These are phyloP conservation scores for Smithornis capensis DNA, from an alignment of 2,113 vertebrate species.

Conservation along the genomic window DNA sequence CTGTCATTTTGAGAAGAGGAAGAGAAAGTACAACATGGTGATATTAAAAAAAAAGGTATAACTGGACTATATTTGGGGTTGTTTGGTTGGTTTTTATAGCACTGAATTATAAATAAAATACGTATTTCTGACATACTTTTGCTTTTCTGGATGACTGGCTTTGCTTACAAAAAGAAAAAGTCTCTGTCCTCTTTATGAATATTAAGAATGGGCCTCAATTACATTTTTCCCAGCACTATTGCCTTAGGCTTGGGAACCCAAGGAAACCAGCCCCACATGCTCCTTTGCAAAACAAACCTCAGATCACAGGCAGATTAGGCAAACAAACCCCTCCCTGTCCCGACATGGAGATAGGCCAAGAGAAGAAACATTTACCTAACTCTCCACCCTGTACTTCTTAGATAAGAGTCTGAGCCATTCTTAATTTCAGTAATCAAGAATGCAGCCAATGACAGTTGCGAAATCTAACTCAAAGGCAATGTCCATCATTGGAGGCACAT, in stretches of 20 bases:
- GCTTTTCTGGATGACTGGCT: neutral
- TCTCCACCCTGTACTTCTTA: slow-evolving; percentile 10
- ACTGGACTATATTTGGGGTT: neutral
- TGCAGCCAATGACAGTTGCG: neutral
- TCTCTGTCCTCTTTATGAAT: neutral
- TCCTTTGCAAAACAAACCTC: slow-evolving; percentile 54
- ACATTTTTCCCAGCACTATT: slow-evolving; percentile 20
- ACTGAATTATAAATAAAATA: slow-evolving; percentile 16
- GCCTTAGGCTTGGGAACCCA: slow-evolving; percentile 35
- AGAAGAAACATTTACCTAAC: slow-evolving; percentile 3
- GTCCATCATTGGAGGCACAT: neutral
- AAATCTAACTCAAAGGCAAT: slow-evolving; percentile 4
- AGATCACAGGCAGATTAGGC: slow-evolving; percentile 33
- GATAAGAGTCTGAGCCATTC: slow-evolving; percentile 18
- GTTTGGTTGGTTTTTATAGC: neutral
- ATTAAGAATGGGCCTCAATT: neutral
- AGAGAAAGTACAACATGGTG: neutral
- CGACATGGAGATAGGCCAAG: neutral
- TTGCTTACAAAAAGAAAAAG: neutral
- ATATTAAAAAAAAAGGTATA: slow-evolving; percentile 30
- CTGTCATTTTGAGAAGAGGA: slow-evolving; percentile 49
- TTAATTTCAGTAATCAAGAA: slow-evolving; percentile 25
- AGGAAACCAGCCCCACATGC: neutral
- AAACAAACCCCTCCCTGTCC: slow-evolving; percentile 28
- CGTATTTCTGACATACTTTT: slow-evolving; percentile 4